Conservation (phyloP, 2,888 invertebrate genomes). For the Diplolepis rosae region DNA sequence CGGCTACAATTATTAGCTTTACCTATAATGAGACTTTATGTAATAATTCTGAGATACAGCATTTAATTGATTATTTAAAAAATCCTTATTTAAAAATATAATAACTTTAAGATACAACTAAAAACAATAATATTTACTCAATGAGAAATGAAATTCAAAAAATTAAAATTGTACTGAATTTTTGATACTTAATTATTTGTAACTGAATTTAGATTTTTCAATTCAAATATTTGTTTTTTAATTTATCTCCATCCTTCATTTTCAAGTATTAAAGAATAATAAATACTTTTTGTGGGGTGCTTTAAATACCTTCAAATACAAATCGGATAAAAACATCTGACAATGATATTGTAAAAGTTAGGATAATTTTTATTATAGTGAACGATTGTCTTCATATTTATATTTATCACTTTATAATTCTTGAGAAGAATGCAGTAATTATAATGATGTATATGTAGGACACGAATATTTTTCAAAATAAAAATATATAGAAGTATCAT, state of each 20-base stretch:
- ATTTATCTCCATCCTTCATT: too few relatives aligned
- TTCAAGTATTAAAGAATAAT: background rate
- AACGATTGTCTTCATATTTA: background rate
- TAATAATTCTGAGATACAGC: background rate
- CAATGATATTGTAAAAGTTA: background rate
- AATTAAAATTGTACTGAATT: too few relatives aligned
- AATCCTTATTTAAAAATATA: background rate
- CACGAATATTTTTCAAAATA: background rate
- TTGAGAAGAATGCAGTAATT: background rate
- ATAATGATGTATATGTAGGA: background rate
- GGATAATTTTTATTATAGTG: background rate
- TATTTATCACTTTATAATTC: background rate
- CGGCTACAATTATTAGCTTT: background rate
- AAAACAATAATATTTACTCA: too few relatives aligned
- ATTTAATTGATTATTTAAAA: background rate
- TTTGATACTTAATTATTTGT: too few relatives aligned
- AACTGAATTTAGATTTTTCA: too few relatives aligned
- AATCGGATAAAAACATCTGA: background rate
- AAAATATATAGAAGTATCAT: background rate
- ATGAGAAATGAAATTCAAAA: too few relatives aligned
- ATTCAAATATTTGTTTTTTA: too few relatives aligned
- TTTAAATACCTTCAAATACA: background rate
- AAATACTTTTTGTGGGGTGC: background rate
- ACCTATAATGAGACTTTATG: background rate
- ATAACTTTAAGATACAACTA: background rate